Evolutionary conservation across 2,888 invertebrate genomes (phyloP), one percentile per base, ranked within the genome.

Genomic region (Chloroclystis v-ata): DNA sequence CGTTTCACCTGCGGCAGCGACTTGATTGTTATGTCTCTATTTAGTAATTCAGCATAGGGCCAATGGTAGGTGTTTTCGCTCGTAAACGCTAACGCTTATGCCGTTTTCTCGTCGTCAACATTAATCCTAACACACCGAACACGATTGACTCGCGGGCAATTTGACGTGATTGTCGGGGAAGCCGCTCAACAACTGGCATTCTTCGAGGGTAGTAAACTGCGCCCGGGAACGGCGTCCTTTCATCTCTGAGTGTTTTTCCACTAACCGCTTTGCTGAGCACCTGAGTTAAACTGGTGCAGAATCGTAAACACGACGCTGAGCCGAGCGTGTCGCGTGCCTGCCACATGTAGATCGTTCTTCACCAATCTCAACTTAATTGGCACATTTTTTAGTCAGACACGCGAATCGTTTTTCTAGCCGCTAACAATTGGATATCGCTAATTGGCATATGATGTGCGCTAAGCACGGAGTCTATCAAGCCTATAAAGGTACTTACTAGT

Each of bases 381-480:
- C 60, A 69, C 72, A 69, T 65, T 76, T 79, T 77, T 75, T 74
- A 73, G 52, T 70, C 68, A 67, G 68, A 66, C 78, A 74, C 72
- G 69, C 72, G 63, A 76, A 62, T 59, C 58, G 61, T 59, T 62
- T 59, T 56, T 52, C 46, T 47, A 56, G 52, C 58, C 49, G 52
- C 50, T 50, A 59, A 52, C 65, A 67, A 67, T 64, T 63, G 59
- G 50, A 61, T 55, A 59, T 62, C 59, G 54, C 72, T 77, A 75
- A 76, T 78, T 76, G 71, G 62, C 63, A 61, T 67, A 68, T 54
- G 63, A 65, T 59, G 67, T 64, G 63, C 63, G 62, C 60, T 63
- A 65, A 68, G 68, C 66, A 67, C 59, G 63, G 62, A 59, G 61
- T 64, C 60, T n/a, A n/a, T n/a, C n/a, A 20, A 5, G 20, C 3